Evolutionary conservation across 1,140 invertebrate genomes (phyloP).

Genomic region (Panulirus ornatus): DNA sequence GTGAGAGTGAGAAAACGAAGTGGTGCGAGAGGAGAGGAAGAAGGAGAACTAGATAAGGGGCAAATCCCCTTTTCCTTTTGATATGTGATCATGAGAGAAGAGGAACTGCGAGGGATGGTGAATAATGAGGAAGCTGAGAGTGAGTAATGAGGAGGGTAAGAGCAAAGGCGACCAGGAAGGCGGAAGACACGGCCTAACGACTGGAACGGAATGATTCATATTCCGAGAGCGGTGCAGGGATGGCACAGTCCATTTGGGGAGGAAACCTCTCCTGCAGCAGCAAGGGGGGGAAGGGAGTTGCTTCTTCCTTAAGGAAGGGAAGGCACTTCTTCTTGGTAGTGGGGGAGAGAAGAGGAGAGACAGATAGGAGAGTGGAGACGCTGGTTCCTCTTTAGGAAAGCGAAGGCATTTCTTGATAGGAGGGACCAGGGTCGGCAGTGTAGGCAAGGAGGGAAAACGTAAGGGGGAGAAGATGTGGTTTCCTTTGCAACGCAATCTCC

Average conservation of each 20-base stretch:
- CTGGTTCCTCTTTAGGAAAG: too few species aligned
- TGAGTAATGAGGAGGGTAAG: background rate
- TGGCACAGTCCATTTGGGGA: constrained; percentile 4
- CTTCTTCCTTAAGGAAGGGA: background rate
- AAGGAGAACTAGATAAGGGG: background rate
- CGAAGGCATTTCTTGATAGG: too few species aligned
- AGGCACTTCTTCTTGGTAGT: background rate
- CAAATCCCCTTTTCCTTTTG: background rate
- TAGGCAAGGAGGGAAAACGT: background rate
- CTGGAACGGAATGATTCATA: constrained; percentile 22
- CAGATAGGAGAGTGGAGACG: background rate
- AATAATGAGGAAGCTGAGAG: background rate
- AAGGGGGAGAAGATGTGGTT: background rate
- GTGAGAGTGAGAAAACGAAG: background rate
- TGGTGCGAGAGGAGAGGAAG: background rate
- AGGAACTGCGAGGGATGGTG: background rate
- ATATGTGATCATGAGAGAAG: background rate
- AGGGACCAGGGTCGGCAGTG: background rate
- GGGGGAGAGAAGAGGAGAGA: background rate
- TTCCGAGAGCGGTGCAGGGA: background rate
- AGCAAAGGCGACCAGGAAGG: background rate
- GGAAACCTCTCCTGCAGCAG: background rate
- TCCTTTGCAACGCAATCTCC: too few species aligned
- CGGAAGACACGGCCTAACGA: background rate
- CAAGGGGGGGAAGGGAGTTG: background rate